Evolutionary conservation across 2,888 invertebrate species (phyloP), one percentile per base, ranked within the genome.

Genomic region (Acronicta aceris): DNA sequence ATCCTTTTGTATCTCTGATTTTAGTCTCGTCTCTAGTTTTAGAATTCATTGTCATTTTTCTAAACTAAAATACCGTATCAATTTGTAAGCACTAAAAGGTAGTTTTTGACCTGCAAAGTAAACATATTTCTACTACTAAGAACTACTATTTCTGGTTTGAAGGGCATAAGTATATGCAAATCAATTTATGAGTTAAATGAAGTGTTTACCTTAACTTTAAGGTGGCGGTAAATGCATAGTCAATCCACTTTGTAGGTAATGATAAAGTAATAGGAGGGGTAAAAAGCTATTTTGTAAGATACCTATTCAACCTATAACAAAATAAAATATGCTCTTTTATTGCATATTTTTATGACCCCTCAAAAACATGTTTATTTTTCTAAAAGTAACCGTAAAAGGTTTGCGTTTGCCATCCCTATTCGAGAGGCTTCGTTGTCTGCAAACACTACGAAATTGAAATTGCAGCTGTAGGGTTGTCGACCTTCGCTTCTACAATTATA

Each of bases 381-480:
- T 15, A 64, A 56, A 71, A 33, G 38, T 51, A 15, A 40, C 51
- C 46, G 36, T 25, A 49, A 36, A 65, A 54, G 41, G 40, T 9
- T 25, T 54, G 47, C 30, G 56, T 63, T 58, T 73, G 60, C 50
- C 33, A 59, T 43, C 61, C 68, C 56, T 67, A 16, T 38, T 43
- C 33, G 21, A 42, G n/a, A 51, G 46, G 42, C 58, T 43, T 33
- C 47, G 36, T 41, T 53, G 58, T 59, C 50, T 49, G 64, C 68
- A 74, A 75, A 75, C 72, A 64, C 43, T 48, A 59, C 16, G 46
- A 67, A 75, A 71, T 74, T 76, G 57, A 59, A 71, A 76, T 67
- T 72, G 68, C 58, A 74, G 59, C 30, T 52, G 43, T n/a, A 8
- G 21, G 43, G 73, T 49, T 13, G 49, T 38, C 43, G 52, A 74